Percentiles rank a stretch among this genome's conserved stretches.
Evolutionary conservation across 2,797 vertebrate genomes (phyloP).

Genomic region (Pyrocephalus nanus): DNA sequence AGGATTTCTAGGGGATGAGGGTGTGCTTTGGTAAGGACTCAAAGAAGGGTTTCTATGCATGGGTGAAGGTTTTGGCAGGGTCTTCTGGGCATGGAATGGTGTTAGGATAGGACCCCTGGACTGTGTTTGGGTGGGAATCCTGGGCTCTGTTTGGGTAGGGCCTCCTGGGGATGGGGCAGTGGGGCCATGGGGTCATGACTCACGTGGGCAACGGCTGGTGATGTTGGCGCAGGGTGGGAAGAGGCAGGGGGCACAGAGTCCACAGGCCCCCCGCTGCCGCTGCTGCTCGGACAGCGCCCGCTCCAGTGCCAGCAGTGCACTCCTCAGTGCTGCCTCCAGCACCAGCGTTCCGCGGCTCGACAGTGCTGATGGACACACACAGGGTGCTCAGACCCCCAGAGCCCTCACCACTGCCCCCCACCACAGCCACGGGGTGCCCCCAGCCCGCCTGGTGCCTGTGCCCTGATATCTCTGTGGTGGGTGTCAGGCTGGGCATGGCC

Average conservation of each 20-base stretch:
- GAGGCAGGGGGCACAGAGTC: constrained; percentile 81
- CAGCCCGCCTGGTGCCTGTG: accelerated
- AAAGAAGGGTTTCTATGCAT: neutral
- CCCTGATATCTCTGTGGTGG: accelerated
- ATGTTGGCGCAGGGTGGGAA: constrained; percentile 85
- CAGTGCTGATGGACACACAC: constrained; percentile 76
- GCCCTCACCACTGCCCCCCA: neutral
- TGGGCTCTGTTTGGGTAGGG: neutral
- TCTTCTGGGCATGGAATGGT: neutral
- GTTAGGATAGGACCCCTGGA: neutral
- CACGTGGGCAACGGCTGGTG: constrained; percentile 70
- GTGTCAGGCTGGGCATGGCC: neutral
- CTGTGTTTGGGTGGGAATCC: neutral
- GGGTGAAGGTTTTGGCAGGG: neutral
- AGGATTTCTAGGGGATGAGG: neutral
- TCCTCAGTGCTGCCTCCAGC: constrained; percentile 86
- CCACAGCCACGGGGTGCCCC: accelerated
- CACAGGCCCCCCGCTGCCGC: constrained; percentile 73
- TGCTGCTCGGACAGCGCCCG: constrained; percentile 77
- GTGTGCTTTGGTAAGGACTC: neutral
- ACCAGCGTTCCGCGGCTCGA: constrained; percentile 90
- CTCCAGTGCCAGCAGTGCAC: constrained; percentile 82
- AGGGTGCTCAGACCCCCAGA: neutral
- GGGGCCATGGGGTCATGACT: neutral
- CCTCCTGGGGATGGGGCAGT: neutral